A percentile compares a stretch with the other conserved stretches of the same genome.
These are phyloP conservation scores for Babylonia areolata DNA, from an alignment of 1,140 invertebrate species.

Conservation along the genomic window DNA sequence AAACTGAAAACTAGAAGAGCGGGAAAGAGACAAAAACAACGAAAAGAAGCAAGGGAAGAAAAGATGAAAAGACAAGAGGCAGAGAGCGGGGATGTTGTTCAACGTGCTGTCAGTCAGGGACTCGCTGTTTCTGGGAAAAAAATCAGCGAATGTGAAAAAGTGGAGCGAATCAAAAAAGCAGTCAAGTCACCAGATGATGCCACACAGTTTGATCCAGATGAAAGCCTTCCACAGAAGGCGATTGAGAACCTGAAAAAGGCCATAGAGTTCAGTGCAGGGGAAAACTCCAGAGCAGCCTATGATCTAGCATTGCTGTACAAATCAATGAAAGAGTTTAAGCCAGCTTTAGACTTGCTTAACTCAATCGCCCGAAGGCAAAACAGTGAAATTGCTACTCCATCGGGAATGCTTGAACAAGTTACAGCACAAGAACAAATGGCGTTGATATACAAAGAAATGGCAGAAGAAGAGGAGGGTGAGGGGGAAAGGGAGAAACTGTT, in stretches of 20 bases:
- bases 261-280: neutral
- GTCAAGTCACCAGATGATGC: constrained; percentile 12
- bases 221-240: neutral
- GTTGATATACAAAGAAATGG: neutral
- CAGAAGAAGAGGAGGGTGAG: neutral
- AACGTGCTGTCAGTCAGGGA: neutral
- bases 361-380: neutral
- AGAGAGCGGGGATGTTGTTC: neutral
- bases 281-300: constrained; percentile 19
- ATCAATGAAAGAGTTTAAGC: neutral
- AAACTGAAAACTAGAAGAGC: constrained; percentile 5
- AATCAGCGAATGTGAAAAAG: neutral
- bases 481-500: neutral
- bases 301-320: constrained; percentile 15
- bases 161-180: neutral
- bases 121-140: neutral
- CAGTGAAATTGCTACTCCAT: neutral
- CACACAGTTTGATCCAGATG: neutral
- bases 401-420: neutral
- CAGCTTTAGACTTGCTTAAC: neutral
- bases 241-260: constrained; percentile 6
- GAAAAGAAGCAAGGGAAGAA: constrained; percentile 13
- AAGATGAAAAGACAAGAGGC: neutral
- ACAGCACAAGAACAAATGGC: constrained; percentile 5
- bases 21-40: neutral